Conservation (phyloP, 1,140 invertebrate species). For the Drosophila carrolli region DNA sequence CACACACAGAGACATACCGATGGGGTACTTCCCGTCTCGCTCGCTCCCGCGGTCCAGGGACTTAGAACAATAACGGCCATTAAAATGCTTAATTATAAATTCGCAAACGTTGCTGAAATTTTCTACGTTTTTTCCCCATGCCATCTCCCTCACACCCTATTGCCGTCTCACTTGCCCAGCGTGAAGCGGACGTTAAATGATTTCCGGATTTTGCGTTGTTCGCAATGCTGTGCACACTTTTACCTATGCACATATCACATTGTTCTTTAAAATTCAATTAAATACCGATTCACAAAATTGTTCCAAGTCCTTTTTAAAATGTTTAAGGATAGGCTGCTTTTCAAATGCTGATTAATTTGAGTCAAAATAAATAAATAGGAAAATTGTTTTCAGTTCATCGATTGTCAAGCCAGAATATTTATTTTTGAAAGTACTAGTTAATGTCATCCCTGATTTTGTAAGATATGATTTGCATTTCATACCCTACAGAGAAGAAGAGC, state of each 20-base stretch:
- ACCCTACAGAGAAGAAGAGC: background rate
- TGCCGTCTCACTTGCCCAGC: constrained; percentile 4
- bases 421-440: no score
- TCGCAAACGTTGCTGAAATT: constrained; percentile 79
- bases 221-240: constrained; percentile 13
- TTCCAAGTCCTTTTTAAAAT: no score
- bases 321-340: no score
- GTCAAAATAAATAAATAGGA: no score
- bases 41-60: constrained; percentile 1
- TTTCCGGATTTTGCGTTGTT: constrained; percentile 42
- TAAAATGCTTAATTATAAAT: constrained; percentile 84
- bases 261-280: constrained; percentile 1
- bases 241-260: background rate
- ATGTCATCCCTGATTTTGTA: no score
- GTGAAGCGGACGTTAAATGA: constrained; percentile 41
- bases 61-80: constrained; percentile 81
- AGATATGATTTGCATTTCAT: no score
- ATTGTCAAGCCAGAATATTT: no score
- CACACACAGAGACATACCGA: background rate
- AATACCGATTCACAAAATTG: background rate
- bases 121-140: constrained; percentile 33
- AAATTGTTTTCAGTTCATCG: no score
- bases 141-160: background rate
- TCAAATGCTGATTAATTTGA: no score
- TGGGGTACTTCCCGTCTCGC: constrained; percentile 9